Conservation (phyloP, 2,888 invertebrate species). For the Dynastes hyllus region DNA sequence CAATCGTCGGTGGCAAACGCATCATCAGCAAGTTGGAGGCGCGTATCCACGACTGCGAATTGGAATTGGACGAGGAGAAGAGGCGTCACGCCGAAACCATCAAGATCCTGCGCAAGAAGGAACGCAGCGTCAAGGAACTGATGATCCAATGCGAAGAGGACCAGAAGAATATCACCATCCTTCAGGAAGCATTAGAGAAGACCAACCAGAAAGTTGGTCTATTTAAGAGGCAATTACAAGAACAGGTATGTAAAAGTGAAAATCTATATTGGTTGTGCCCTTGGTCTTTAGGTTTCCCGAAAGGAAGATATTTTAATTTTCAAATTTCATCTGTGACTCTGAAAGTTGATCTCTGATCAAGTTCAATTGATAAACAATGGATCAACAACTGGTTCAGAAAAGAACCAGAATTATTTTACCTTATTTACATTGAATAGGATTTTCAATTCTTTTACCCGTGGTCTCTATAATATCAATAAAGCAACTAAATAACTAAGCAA, state of each 20-base stretch:
- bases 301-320: background rate
- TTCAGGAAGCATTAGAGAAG: slow-evolving; percentile 94
- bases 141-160: slow-evolving; percentile 97
- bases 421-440: too few relatives aligned
- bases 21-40: slow-evolving; percentile 98
- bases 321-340: too few relatives aligned
- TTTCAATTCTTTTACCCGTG: too few relatives aligned
- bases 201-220: slow-evolving; percentile 89
- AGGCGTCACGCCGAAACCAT: slow-evolving; percentile 97
- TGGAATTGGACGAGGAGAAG: slow-evolving; percentile 97
- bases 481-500: too few relatives aligned
- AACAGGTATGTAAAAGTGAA: slow-evolving; percentile 78
- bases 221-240: slow-evolving; percentile 96
- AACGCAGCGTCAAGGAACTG: slow-evolving; percentile 96
- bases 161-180: slow-evolving; percentile 93
- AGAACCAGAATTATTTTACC: too few relatives aligned
- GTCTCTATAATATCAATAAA: too few relatives aligned
- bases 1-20: slow-evolving; percentile 96
- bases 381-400: too few relatives aligned
- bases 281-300: too few relatives aligned
- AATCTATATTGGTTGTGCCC: background rate
- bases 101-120: slow-evolving; percentile 98
- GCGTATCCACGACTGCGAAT: slow-evolving; percentile 93
- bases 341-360: background rate
- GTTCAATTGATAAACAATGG: background rate